These are phyloP conservation scores for Leucophenga varia DNA, from an alignment of 1,140 invertebrate species.

Conservation along the genomic window DNA sequence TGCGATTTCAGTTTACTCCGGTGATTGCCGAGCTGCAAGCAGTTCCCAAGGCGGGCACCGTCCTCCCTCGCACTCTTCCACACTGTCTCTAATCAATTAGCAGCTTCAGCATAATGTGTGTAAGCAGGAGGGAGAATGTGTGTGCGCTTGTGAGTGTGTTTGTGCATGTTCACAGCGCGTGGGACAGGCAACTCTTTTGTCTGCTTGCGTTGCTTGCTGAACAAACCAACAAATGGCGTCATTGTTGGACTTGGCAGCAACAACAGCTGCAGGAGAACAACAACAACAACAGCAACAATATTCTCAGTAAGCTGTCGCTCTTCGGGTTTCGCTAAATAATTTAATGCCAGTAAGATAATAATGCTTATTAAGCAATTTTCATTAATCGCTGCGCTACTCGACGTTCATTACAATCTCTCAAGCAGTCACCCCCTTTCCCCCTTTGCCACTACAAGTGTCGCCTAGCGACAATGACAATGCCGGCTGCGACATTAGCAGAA, in stretches of 20 bases:
- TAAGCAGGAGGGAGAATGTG: too few relatives aligned
- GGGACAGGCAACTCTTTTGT: slow-evolving; percentile 29
- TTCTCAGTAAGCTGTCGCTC: slow-evolving; percentile 16
- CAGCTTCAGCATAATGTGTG: slow-evolving; percentile 8
- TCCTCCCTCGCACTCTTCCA: slow-evolving; percentile 1
- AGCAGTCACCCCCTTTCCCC: neutral
- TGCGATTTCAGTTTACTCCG: slow-evolving; percentile 26
- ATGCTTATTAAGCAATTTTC: slow-evolving; percentile 54
- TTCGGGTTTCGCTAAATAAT: slow-evolving; percentile 41
- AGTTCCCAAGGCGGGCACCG: neutral
- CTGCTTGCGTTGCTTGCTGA: slow-evolving; percentile 7
- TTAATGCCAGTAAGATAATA: slow-evolving; percentile 50
- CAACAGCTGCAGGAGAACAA: too few relatives aligned
- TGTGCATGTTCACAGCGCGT: slow-evolving; percentile 10
- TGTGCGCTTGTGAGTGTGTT: too few relatives aligned
- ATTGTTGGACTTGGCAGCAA: slow-evolving; percentile 22
- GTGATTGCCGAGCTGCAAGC: slow-evolving; percentile 11
- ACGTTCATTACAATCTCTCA: slow-evolving; percentile 42
- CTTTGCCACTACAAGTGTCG: neutral
- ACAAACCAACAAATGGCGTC: slow-evolving; percentile 31
- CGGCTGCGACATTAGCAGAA: slow-evolving; percentile 10
- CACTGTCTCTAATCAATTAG: slow-evolving; percentile 44
- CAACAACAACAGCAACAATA: slow-evolving; percentile 7
- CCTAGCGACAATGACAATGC: slow-evolving; percentile 6
- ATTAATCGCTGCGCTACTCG: slow-evolving; percentile 46